A percentile compares a stretch with the other conserved stretches of the same genome.
phyloP scores from a whole-genome alignment of 2,888 invertebrate genomes.

The Drosophila borborema region DNA sequence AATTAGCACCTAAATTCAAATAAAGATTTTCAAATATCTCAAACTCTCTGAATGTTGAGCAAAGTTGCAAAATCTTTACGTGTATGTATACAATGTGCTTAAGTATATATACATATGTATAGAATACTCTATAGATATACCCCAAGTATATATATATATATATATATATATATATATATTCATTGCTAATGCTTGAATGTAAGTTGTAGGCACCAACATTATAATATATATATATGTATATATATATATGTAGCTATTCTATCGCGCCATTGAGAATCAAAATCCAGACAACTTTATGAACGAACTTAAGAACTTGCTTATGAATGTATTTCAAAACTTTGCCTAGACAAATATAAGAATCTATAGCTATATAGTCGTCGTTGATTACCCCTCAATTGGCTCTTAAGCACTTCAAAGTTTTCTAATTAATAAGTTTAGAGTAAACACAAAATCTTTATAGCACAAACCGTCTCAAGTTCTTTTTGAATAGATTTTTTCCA shows the following conservation, averaged over 20 bases:
- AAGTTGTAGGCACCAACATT: conserved; percentile 46
- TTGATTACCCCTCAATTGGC: not conserved
- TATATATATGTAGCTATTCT: conserved; percentile 61
- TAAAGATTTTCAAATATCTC: conserved; percentile 6
- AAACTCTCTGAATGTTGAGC: conserved; percentile 41
- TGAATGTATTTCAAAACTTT: conserved; percentile 9
- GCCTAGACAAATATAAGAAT: not conserved
- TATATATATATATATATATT: conserved; percentile 33
- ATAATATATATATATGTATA: conserved; percentile 11
- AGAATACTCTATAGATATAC: conserved; percentile 10
- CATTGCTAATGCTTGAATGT: conserved; percentile 54
- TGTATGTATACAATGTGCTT: conserved; percentile 55
- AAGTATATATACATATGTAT: conserved; percentile 32
- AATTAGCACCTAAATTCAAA: conserved; percentile 38
- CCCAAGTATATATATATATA: conserved; percentile 29
- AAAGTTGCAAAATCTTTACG: conserved; percentile 46
- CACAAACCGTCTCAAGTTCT: not conserved
- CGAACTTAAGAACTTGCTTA: conserved; percentile 16
- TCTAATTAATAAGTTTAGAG: not conserved
- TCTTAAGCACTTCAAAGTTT: conserved; percentile 5
- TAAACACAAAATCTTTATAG: conserved; percentile 1
- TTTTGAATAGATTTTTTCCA: conserved; percentile 6
- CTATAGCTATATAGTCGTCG: conserved; percentile 1
- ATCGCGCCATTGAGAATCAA: conserved; percentile 50
- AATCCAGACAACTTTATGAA: conserved; percentile 67